Conservation (phyloP, 2,113 vertebrate species). For the Microcebus jonahi region DNA sequence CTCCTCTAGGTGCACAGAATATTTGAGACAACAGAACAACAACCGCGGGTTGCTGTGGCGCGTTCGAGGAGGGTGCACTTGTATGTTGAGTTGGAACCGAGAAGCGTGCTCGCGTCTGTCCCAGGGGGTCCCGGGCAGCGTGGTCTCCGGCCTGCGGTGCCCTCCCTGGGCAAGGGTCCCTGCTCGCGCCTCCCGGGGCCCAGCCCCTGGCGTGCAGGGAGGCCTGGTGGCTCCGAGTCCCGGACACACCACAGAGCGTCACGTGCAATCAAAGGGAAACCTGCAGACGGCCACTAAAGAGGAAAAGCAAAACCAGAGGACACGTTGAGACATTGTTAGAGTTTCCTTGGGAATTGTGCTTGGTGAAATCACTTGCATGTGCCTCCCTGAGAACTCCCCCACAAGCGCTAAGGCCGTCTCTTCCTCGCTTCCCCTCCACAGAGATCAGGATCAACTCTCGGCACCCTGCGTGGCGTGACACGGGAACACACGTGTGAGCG, state of each 20-base stretch:
- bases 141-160: neutral
- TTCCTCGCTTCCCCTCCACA: conserved; percentile 55
- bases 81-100: neutral
- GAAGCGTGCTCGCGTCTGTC: fast-evolving
- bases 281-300: neutral
- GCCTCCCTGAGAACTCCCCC: conserved; percentile 58
- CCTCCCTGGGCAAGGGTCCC: neutral
- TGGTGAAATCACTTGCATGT: conserved; percentile 69
- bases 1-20: neutral
- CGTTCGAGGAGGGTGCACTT: fast-evolving
- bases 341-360: conserved; percentile 73
- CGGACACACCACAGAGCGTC: neutral
- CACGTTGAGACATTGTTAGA: conserved; percentile 65
- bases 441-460: conserved; percentile 73
- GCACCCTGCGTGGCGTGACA: conserved; percentile 64
- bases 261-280: conserved; percentile 57
- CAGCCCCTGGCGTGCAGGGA: neutral
- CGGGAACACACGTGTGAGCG: conserved; percentile 68
- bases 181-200: fast-evolving
- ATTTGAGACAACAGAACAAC: neutral
- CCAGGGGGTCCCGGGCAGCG: fast-evolving
- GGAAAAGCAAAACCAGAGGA: conserved; percentile 45
- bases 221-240: neutral
- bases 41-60: fast-evolving
- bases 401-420: conserved; percentile 50